These are phyloP conservation scores for Sebastes miniatus DNA, from an alignment of 2,797 vertebrate species.

Conservation along the genomic window DNA sequence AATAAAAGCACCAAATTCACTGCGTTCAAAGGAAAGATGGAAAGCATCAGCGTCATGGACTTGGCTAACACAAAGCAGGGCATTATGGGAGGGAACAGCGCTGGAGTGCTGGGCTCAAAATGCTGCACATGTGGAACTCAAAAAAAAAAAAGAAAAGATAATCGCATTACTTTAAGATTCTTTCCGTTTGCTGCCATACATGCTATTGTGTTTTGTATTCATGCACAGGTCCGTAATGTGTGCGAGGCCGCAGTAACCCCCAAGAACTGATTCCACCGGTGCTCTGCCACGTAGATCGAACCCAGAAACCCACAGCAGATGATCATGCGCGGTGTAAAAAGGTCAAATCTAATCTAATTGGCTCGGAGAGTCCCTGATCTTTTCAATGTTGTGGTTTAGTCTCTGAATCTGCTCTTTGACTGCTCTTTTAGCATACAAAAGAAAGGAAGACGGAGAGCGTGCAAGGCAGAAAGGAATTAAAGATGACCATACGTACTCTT, in stretches of 20 bases:
- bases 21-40: conserved; percentile 46
- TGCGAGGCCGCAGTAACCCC: not conserved
- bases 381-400: not conserved
- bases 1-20: conserved; percentile 30
- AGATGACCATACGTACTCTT: not conserved
- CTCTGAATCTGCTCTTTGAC: not conserved
- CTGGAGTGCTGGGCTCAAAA: conserved; percentile 2
- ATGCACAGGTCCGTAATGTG: not conserved
- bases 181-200: not conserved
- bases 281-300: not conserved
- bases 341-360: conserved; percentile 41
- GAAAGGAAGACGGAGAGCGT: not conserved
- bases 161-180: not conserved
- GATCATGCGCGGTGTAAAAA: conserved; percentile 9
- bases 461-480: not conserved
- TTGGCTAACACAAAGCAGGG: conserved; percentile 30
- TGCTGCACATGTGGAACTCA: conserved; percentile 3
- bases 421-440: not conserved
- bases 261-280: not conserved
- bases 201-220: not conserved
- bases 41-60: conserved; percentile 26
- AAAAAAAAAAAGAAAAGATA: not conserved
- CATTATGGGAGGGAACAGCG: conserved; percentile 14
- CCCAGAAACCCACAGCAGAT: conserved; percentile 1
- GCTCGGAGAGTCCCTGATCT: conserved; percentile 9